phyloP scores from a whole-genome alignment of 1,140 invertebrate genomes.

The Belonocnema kinseyi region DNA sequence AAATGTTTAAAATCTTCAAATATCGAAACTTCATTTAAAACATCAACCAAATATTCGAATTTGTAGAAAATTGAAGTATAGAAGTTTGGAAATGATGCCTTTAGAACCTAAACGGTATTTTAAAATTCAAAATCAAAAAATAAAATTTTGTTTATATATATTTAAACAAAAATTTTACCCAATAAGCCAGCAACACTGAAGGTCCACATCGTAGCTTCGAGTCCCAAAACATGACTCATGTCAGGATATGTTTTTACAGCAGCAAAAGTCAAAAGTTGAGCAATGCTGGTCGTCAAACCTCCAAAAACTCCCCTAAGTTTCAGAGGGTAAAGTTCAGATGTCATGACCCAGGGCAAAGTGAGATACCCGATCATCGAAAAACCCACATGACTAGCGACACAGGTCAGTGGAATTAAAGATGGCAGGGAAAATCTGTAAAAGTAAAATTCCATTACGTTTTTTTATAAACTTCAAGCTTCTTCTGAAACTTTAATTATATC shows the following conservation, averaged over 20 bases:
- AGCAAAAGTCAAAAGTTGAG: constrained; percentile 82
- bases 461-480: too few species aligned
- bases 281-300: constrained; percentile 83
- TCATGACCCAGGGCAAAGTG: constrained; percentile 86
- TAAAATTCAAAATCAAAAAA: too few species aligned
- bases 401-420: constrained; percentile 77
- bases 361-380: constrained; percentile 85
- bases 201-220: constrained; percentile 85
- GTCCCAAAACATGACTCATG: constrained; percentile 76
- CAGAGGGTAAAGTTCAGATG: constrained; percentile 84
- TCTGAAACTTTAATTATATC: too few species aligned
- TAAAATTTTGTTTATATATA: neutral
- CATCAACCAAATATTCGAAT: too few species aligned
- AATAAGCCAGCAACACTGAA: constrained; percentile 81
- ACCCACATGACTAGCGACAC: constrained; percentile 81
- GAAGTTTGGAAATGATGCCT: too few species aligned
- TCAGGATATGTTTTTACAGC: constrained; percentile 84
- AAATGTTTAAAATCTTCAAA: too few species aligned
- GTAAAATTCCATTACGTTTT: neutral
- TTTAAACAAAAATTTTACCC: neutral
- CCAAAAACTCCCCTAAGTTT: constrained; percentile 81
- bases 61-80: too few species aligned
- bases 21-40: too few species aligned
- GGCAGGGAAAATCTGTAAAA: constrained; percentile 55
- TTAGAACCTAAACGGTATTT: too few species aligned